Conservation (phyloP, 2,797 vertebrate genomes). For the Enteromius trimaculatus region DNA sequence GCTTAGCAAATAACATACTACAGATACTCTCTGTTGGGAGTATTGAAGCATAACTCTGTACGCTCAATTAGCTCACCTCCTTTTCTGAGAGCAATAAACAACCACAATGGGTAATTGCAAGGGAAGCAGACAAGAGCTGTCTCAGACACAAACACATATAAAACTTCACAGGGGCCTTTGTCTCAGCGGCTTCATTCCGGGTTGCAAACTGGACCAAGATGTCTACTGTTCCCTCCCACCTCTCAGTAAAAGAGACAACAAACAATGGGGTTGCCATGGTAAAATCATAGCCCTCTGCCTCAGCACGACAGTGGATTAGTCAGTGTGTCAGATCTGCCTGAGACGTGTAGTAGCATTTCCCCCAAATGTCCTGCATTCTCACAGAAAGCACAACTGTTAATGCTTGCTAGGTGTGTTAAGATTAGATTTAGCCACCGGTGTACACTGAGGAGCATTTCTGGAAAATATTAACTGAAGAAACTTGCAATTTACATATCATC, state of each 20-base stretch:
- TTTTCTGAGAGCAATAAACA: conserved; percentile 31
- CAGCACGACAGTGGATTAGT: conserved; percentile 59
- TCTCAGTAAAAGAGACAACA: conserved; percentile 67
- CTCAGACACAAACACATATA: conserved; percentile 58
- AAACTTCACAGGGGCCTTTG: conserved; percentile 62
- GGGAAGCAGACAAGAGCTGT: conserved; percentile 54
- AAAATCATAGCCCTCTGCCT: conserved; percentile 60
- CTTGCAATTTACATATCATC: conserved; percentile 31
- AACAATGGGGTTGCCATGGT: conserved; percentile 77
- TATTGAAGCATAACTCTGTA: conserved; percentile 15
- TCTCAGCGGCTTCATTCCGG: conserved; percentile 61
- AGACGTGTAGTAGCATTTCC: conserved; percentile 4
- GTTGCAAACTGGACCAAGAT: conserved; percentile 65
- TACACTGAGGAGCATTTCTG: neutral
- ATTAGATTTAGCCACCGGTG: conserved; percentile 8
- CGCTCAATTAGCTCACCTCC: conserved; percentile 21
- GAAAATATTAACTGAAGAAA: conserved; percentile 29
- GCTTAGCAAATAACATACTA: conserved; percentile 1
- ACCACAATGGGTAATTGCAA: conserved; percentile 56
- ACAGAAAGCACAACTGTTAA: conserved; percentile 18
- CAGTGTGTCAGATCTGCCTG: conserved; percentile 56
- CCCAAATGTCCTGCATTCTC: conserved; percentile 16
- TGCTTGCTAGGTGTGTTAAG: conserved; percentile 24
- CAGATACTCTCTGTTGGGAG: neutral
- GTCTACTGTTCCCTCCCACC: conserved; percentile 48